A percentile compares a stretch with the other conserved stretches of the same genome.
These are phyloP conservation scores for Varanus salvator DNA, from an alignment of 2,113 vertebrate species.

Conservation along the genomic window DNA sequence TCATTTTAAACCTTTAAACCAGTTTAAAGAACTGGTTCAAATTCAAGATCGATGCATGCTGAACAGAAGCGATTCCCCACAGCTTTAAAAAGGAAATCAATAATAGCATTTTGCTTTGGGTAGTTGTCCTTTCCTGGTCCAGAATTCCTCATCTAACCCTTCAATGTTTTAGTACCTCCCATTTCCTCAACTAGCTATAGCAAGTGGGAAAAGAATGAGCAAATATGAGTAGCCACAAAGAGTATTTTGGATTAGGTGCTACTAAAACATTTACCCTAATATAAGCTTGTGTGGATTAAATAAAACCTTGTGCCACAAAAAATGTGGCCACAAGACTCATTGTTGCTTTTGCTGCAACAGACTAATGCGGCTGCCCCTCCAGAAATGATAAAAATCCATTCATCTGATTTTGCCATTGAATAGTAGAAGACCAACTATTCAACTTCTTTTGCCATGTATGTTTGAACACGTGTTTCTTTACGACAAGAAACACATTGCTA, in stretches of 20 bases:
- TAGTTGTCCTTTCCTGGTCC: not conserved
- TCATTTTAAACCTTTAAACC: no score
- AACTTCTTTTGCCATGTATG: not conserved
- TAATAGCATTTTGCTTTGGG: not conserved
- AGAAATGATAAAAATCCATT: not conserved
- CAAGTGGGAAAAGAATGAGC: not conserved
- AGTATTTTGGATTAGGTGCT: no score
- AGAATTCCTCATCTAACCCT: not conserved
- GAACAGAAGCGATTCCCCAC: not conserved
- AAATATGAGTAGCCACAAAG: no score
- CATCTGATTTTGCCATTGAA: not conserved
- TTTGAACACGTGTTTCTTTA: not conserved
- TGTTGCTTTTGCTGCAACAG: no score
- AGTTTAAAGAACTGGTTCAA: not conserved
- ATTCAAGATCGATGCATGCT: not conserved
- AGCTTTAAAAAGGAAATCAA: not conserved
- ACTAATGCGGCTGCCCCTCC: no score
- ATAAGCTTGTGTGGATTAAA: no score
- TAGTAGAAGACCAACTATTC: not conserved
- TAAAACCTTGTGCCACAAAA: no score
- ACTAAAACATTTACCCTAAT: no score
- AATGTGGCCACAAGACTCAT: no score
- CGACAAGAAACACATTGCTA: not conserved
- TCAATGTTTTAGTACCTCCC: not conserved
- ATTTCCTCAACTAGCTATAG: not conserved